A percentile compares a stretch with the other conserved stretches of the same genome.
Conservation (phyloP, 2,797 vertebrate species). For the Carcharodon carcharias region DNA sequence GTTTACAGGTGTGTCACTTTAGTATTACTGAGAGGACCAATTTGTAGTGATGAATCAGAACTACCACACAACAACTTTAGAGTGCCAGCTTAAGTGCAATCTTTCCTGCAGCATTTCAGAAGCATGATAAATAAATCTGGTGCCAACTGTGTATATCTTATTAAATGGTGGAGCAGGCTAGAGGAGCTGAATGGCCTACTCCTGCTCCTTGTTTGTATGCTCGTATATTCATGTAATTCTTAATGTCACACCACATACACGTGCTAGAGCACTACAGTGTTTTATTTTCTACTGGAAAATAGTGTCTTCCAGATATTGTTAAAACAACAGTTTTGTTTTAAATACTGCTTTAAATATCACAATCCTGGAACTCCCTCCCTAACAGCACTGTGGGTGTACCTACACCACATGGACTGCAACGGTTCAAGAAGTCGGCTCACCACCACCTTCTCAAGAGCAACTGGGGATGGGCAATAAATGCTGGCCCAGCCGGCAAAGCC, state of each 20-base stretch:
- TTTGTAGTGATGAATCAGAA: background rate
- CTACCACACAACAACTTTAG: background rate
- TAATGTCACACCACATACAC: background rate
- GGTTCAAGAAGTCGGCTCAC: too few species aligned
- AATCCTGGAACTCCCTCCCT: too few species aligned
- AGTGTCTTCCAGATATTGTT: background rate
- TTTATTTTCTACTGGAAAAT: background rate
- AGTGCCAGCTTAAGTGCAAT: background rate
- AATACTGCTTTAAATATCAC: background rate
- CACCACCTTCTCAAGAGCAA: too few species aligned
- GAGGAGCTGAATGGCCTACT: too few species aligned
- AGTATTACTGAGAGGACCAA: background rate
- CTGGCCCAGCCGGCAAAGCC: too few species aligned
- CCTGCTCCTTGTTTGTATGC: too few species aligned
- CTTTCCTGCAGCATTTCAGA: background rate
- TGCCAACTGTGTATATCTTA: background rate
- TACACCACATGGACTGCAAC: too few species aligned
- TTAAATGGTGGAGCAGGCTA: too few species aligned
- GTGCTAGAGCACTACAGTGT: background rate
- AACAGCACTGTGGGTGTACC: too few species aligned
- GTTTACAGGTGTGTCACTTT: background rate
- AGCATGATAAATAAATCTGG: background rate
- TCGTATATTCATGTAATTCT: background rate
- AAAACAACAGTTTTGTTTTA: background rate
- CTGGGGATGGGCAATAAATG: too few species aligned